These are phyloP conservation scores for Pteropus rufus DNA, from an alignment of 2,797 vertebrate genomes.

Conservation along the genomic window DNA sequence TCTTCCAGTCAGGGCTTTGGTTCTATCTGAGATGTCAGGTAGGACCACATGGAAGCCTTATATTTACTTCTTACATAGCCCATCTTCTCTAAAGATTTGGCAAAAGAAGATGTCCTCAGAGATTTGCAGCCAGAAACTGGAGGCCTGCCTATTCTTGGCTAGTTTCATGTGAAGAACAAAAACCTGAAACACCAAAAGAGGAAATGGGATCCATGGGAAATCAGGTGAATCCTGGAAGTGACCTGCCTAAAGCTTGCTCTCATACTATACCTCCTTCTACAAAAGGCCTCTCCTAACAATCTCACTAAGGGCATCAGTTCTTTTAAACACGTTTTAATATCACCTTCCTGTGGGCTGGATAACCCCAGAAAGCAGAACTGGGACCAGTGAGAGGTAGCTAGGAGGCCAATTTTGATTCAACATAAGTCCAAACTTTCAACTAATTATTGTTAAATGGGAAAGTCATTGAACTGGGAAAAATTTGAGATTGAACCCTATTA, in stretches of 20 bases:
- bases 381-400: neutral
- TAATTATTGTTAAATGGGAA: neutral
- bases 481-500: neutral
- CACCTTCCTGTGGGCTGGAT: neutral
- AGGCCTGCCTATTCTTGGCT: neutral
- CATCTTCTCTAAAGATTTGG: neutral
- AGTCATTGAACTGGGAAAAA: neutral
- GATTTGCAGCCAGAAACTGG: neutral
- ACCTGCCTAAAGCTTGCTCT: neutral
- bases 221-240: neutral
- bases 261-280: neutral
- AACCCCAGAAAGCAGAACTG: neutral
- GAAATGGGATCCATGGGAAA: neutral
- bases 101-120: neutral
- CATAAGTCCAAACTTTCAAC: conserved; percentile 10
- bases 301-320: neutral
- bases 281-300: neutral
- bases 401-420: neutral
- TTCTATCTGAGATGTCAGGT: neutral
- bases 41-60: neutral
- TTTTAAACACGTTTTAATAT: neutral
- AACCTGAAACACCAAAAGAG: neutral
- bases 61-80: neutral
- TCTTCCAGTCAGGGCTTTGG: neutral
- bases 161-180: conserved; percentile 1